Conservation (phyloP, 2,113 vertebrate genomes). For the Corythornis madagascariensis region DNA sequence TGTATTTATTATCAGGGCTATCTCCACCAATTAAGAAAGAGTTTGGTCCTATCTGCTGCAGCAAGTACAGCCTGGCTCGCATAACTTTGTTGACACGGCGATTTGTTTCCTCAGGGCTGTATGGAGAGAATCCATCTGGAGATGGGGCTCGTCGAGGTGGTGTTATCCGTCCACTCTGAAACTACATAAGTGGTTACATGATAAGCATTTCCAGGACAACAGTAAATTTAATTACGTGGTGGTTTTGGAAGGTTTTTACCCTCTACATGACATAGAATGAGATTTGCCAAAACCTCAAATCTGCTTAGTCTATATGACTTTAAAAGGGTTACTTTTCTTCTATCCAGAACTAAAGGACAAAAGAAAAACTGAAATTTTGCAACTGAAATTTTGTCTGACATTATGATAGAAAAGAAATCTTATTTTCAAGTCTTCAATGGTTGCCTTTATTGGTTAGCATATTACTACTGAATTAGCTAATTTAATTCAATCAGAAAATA, state of each 20-base stretch:
- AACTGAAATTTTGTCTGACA: not conserved
- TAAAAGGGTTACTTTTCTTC: not conserved
- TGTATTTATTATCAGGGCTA: slow-evolving; percentile 90
- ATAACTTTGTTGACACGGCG: slow-evolving; percentile 91
- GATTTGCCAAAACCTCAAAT: not conserved
- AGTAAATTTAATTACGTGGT: not conserved
- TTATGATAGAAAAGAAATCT: not conserved
- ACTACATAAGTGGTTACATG: slow-evolving; percentile 61
- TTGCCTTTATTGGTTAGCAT: not conserved
- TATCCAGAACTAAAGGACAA: not conserved
- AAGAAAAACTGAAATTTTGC: not conserved
- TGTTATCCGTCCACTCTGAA: slow-evolving; percentile 88
- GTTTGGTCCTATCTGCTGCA: slow-evolving; percentile 91
- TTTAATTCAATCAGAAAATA: not conserved
- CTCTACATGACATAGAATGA: not conserved
- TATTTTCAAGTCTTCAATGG: not conserved
- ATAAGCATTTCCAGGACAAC: not conserved
- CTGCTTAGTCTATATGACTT: not conserved
- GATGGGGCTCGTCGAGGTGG: slow-evolving; percentile 88
- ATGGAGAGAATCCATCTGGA: slow-evolving; percentile 89
- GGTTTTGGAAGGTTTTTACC: not conserved
- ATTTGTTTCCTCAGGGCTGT: slow-evolving; percentile 87
- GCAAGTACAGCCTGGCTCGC: slow-evolving; percentile 86
- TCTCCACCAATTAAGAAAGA: slow-evolving; percentile 90
- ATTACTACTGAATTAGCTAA: not conserved